phyloP scores from a whole-genome alignment of 37 sponge, comb jelly and placozoan genomes.

The Dysidea cf. avara region DNA sequence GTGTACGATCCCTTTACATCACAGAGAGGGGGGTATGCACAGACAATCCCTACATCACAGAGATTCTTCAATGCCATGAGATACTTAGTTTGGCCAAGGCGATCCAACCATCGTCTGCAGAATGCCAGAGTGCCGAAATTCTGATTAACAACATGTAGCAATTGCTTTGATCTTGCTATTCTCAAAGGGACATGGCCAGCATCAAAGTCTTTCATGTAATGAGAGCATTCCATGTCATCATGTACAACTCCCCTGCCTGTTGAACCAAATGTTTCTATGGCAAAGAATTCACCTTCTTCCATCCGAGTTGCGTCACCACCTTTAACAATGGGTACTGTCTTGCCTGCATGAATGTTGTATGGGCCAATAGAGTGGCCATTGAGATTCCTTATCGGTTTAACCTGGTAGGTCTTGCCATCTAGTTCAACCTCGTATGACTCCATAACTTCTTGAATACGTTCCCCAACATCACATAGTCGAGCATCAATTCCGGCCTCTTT shows the following conservation, averaged over 20 bases:
- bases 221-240: slow-evolving; percentile 98
- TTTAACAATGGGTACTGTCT: slow-evolving; percentile 98
- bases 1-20: slow-evolving; percentile 94
- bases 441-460: slow-evolving; percentile 97
- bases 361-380: slow-evolving; percentile 79
- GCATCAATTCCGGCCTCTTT: slow-evolving; percentile 92
- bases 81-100: slow-evolving; percentile 91
- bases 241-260: slow-evolving; percentile 94
- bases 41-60: slow-evolving; percentile 92
- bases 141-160: slow-evolving; percentile 90
- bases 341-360: slow-evolving; percentile 95
- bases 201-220: slow-evolving; percentile 99
- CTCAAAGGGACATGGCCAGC: slow-evolving; percentile 91
- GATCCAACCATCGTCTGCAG: slow-evolving; percentile 95
- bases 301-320: slow-evolving; percentile 86
- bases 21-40: slow-evolving; percentile 95
- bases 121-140: slow-evolving; percentile 97
- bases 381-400: slow-evolving; percentile 56
- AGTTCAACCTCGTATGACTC: slow-evolving; percentile 97
- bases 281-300: slow-evolving; percentile 99
- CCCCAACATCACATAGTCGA: slow-evolving; percentile 93
- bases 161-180: slow-evolving; percentile 68
- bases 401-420: slow-evolving; percentile 86
- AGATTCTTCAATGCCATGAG: slow-evolving; percentile 91
- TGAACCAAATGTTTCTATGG: slow-evolving; percentile 98